A percentile compares a stretch with the other conserved stretches of the same genome.
phyloP scores from a whole-genome alignment of 2,797 vertebrate genomes.

The Sebastes matsubarae region DNA sequence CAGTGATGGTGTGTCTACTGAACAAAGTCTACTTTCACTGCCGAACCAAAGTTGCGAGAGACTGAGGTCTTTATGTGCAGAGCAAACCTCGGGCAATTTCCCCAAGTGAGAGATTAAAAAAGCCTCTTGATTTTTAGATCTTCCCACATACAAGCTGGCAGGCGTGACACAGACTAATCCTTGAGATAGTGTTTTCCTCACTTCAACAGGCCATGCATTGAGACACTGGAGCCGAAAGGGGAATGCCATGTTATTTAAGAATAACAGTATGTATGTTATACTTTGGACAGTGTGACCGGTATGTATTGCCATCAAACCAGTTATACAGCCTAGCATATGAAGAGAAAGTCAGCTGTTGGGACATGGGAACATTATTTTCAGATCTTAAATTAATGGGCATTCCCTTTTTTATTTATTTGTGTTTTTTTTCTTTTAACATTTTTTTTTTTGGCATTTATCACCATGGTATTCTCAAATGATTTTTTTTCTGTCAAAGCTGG shows the following conservation, averaged over 20 bases:
- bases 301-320: slow-evolving; percentile 3
- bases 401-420: not conserved
- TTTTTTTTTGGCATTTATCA: slow-evolving; percentile 5
- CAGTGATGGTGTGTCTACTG: slow-evolving; percentile 40
- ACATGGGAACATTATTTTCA: not conserved
- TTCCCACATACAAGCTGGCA: slow-evolving; percentile 33
- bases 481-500: slow-evolving; percentile 25
- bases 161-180: slow-evolving; percentile 39
- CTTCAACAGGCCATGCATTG: slow-evolving; percentile 26
- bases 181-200: slow-evolving; percentile 37
- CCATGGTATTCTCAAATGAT: not conserved
- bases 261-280: not conserved
- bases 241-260: slow-evolving; percentile 17
- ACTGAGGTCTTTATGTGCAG: slow-evolving; percentile 43
- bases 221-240: slow-evolving; percentile 14
- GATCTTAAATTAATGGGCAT: not conserved
- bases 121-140: slow-evolving; percentile 37
- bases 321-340: not conserved
- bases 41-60: slow-evolving; percentile 29
- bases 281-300: not conserved
- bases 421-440: not conserved
- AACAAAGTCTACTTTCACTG: slow-evolving; percentile 63
- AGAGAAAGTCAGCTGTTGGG: not conserved
- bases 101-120: slow-evolving; percentile 32
- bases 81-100: slow-evolving; percentile 46